These are phyloP conservation scores for Zapus hudsonius DNA, from an alignment of 2,113 vertebrate species.

Conservation along the genomic window DNA sequence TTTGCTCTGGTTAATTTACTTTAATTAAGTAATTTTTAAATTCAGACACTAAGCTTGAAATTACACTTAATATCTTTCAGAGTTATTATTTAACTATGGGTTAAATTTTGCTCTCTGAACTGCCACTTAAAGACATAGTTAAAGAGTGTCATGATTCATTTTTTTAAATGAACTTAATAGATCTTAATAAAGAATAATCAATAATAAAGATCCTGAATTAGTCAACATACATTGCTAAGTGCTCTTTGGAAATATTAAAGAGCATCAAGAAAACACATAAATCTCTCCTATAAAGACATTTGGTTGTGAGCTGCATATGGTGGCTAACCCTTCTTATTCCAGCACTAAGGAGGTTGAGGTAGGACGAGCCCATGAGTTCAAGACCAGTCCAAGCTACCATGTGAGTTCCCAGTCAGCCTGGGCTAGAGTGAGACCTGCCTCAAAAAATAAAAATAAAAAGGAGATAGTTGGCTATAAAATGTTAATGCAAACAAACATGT, in stretches of 20 bases:
- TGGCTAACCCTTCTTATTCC: too few relatives aligned
- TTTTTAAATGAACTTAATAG: background rate
- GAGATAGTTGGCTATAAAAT: background rate
- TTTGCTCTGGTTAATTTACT: background rate
- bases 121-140: background rate
- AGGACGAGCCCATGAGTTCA: too few relatives aligned
- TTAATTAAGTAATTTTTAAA: background rate
- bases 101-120: slow-evolving; percentile 32
- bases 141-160: background rate
- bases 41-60: slow-evolving; percentile 29
- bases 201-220: background rate
- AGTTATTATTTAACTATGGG: background rate
- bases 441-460: too few relatives aligned
- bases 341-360: too few relatives aligned
- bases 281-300: background rate
- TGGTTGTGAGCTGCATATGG: background rate
- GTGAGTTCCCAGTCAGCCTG: too few relatives aligned
- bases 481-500: slow-evolving; percentile 25
- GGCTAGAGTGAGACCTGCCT: too few relatives aligned
- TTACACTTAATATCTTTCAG: background rate
- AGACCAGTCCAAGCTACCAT: too few relatives aligned
- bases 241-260: slow-evolving; percentile 13
- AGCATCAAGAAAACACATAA: background rate
- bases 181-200: slow-evolving; percentile 24
- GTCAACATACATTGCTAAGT: slow-evolving; percentile 23